Base-by-base conservation (phyloP, 2,888 invertebrate genomes). In the Piscicola geometra region DNA sequence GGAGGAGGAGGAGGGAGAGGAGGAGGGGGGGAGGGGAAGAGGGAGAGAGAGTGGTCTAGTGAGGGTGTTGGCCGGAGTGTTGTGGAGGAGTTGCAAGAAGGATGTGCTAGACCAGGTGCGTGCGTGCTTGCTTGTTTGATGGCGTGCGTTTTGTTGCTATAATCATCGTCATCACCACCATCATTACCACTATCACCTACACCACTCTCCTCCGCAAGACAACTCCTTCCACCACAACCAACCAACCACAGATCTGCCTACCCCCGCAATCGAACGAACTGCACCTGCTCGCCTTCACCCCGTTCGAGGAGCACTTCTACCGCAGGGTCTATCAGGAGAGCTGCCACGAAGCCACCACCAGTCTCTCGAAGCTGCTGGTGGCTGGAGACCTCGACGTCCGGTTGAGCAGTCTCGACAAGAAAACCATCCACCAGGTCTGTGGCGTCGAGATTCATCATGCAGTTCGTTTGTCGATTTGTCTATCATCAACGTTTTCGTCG, bases 231-330 rank as follows among this genome's bases (percentile, higher is more conserved):
- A n/a, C n/a, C n/a, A n/a, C n/a, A n/a, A n/a, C n/a, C n/a, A 41
- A 15, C 41, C 60, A 15, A 28, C 76, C 79, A 33, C 78, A 85
- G 85, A 82, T 85, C 69, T 86, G 88, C 70, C 88, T 92, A 78
- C 91, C 91, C 0, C 84, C 86, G n/a, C 90, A 90, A 84, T 87
- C 87, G 0, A 87, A 89, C 75, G 80, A 87, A 66, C 83, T 89
- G 5, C 89, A 90, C 82, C 88, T 87, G 84, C 82, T 91, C 66
- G 86, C 88, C 60, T 90, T 92, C 81, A 89, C 90, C n/a, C 90
- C 90, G 2, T 88, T 91, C 0, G 92, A 92, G 83, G 89, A 89
- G 77, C 89, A 90, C 80, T 91, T 90, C 82, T 92, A 92, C 82
- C 41, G 78, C 32, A 70, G 82, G 67, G 82, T 83, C 75, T 82